Evolutionary conservation across 2,888 invertebrate species (phyloP), one percentile per base, ranked within the genome.

Genomic region (Girardia tigrina): DNA sequence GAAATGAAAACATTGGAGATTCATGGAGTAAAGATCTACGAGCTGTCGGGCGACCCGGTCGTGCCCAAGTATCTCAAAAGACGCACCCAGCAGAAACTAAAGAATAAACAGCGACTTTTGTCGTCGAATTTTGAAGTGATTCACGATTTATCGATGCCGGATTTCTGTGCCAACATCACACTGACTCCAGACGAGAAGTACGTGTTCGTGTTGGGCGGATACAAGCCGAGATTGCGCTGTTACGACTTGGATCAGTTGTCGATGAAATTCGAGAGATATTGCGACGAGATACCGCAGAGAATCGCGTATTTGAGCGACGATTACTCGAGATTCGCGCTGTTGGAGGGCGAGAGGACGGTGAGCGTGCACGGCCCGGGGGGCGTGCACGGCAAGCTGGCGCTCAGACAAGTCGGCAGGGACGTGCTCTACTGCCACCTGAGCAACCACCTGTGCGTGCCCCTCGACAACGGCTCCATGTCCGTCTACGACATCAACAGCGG

Each of bases 81-180:
- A 8, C n/a, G 56, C 6, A 56, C 20, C n/a, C 56, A 56, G 56
- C 56, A 56, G 23, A 56, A 56, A 56, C 16, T 56, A 56, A 56
- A 56, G 23, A 16, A n/a, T 6, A 56, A 56, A n/a, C 8, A 4
- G 6, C 4, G 23, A 56, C n/a, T 56, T 6, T 20, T 16, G 56
- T 8, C 56, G 4, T 56, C 56, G 4, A 4, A 4, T 20, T 56
- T 56, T 20, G 56, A 97, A 85, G 88, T 98, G 69, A 91, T 99
- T 79, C 98, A 99, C 85, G 97, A 98, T 82, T 98, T 99, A 87
- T 92, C 94, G 80, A 98, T 98, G 98, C 97, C 98, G 28, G 92
- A 90, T 72, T 88, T 97, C 0, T 93, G 94, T 81, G 90, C 90
- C 26, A 88, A 89, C 73, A 87, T 99, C 28, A 87, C 89, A 81